A percentile compares a stretch with the other conserved stretches of the same genome.
These are phyloP conservation scores for Drosophila tsacasi DNA, from an alignment of 1,140 invertebrate genomes.

Conservation along the genomic window DNA sequence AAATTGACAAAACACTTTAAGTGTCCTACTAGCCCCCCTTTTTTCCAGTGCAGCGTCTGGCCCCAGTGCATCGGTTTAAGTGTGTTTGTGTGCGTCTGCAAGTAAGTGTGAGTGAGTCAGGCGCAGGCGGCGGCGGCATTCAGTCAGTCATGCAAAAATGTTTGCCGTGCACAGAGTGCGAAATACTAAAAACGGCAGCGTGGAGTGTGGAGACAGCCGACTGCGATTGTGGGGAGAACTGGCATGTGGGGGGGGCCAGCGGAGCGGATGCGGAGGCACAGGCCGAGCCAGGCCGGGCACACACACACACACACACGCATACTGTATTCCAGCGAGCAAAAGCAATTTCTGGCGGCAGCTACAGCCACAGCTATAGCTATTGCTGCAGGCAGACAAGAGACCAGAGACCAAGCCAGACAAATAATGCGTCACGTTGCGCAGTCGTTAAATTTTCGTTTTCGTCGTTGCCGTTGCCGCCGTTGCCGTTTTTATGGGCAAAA, in stretches of 20 bases:
- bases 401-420: slow-evolving; percentile 70
- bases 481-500: slow-evolving; percentile 80
- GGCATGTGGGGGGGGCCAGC: neutral
- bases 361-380: slow-evolving; percentile 37
- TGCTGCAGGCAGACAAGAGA: slow-evolving; percentile 57
- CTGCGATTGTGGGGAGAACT: slow-evolving; percentile 17
- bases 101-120: slow-evolving; percentile 65
- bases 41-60: slow-evolving; percentile 52
- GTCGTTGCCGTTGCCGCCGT: slow-evolving; percentile 52
- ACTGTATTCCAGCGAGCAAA: slow-evolving; percentile 65
- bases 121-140: slow-evolving; percentile 69
- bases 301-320: slow-evolving; percentile 10
- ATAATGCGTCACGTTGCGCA: slow-evolving; percentile 83
- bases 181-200: slow-evolving; percentile 81
- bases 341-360: slow-evolving; percentile 79
- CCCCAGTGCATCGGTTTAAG: slow-evolving; percentile 37
- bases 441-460: slow-evolving; percentile 83
- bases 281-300: slow-evolving; percentile 45
- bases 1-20: neutral
- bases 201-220: slow-evolving; percentile 42
- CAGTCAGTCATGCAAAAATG: slow-evolving; percentile 83
- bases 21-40: neutral
- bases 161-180: slow-evolving; percentile 78
- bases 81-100: slow-evolving; percentile 18
- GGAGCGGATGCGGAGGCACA: slow-evolving; percentile 35